Base-by-base conservation (phyloP, 2,888 invertebrate species). In the Plemyria rubiginata region DNA sequence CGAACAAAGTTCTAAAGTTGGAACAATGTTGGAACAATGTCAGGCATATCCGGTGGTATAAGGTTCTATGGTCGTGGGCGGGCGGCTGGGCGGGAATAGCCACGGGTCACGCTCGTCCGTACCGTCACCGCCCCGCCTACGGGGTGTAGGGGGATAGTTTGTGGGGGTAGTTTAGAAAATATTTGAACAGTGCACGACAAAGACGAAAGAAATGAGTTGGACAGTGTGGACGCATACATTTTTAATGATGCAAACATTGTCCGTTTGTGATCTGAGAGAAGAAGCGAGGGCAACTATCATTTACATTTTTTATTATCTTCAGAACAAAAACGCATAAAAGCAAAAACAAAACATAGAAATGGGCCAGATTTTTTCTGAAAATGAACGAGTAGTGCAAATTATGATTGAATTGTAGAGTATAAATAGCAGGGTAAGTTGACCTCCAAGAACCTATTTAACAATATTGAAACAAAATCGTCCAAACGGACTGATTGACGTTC, bases 71-170 rank as follows among this genome's bases (percentile, higher is more conserved):
- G 70, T 68, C 75, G 77, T 76, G 78, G 75, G 79, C 76, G 81
- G 80, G 78, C 78, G 79, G 74, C 74, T 74, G 80, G 84, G 86
- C 84, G 84, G 82, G 84, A 88, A 87, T 88, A 80, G 90, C 88
- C 90, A 90, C 80, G 78, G 89, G 90, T 84, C 90, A 86, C 88
- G 87, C 83, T 75, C 79, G 82, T 74, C 81, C 79, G 82, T 80
- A 76, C 82, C 81, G 78, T 80, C 85, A 63, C 86, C 85, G 86
- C 87, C 86, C 86, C 77, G 74, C 79, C 81, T 77, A 72, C 78
- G 80, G 79, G 75, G 78, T 74, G 74, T 43, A 54, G 50, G 67
- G 60, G 55, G 43, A 56, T 56, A 55, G 52, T 46, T 51, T 50
- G 53, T 58, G 52, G 54, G 65, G 67, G 53, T 54, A 54, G 53